Conservation (phyloP, 2,113 vertebrate species). For the Numenius arquata region DNA sequence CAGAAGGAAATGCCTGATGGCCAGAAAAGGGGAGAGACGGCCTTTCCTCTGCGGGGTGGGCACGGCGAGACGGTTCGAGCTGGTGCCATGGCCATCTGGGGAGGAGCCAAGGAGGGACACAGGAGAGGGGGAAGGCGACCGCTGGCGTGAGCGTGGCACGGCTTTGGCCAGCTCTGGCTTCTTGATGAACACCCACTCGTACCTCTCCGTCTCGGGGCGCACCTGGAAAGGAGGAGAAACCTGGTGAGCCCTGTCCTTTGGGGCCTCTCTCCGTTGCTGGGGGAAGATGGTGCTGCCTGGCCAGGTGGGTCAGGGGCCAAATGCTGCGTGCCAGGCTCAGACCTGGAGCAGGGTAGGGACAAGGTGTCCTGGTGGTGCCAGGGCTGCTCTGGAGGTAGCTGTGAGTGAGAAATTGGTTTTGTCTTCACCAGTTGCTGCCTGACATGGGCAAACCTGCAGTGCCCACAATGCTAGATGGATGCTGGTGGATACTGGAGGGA, state of each 20-base stretch:
- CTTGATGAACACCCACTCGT: conserved; percentile 81
- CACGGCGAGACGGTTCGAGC: conserved; percentile 66
- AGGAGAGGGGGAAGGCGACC: conserved; percentile 4
- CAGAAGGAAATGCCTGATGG: conserved; percentile 74
- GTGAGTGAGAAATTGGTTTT: neutral
- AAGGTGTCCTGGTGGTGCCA: neutral
- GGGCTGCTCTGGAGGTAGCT: neutral
- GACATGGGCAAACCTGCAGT: neutral
- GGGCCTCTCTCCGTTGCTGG: neutral
- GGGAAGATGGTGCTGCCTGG: neutral
- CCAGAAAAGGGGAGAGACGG: conserved; percentile 66
- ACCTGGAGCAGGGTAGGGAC: neutral
- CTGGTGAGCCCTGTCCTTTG: neutral
- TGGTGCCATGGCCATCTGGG: conserved; percentile 1
- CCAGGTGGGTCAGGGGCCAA: rapidly evolving
- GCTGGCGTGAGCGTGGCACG: conserved; percentile 10
- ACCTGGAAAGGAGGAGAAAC: conserved; percentile 68
- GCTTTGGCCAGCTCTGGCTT: conserved; percentile 73
- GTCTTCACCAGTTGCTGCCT: neutral
- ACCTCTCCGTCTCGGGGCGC: conserved; percentile 78
- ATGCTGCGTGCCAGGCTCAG: rapidly evolving
- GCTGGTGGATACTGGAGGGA: neutral
- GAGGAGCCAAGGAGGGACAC: neutral
- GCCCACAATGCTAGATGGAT: neutral
- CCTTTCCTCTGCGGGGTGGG: conserved; percentile 1